Percentiles rank a stretch among this genome's conserved stretches.
Evolutionary conservation across 2,888 invertebrate genomes (phyloP).

Genomic region (Noctua comes): DNA sequence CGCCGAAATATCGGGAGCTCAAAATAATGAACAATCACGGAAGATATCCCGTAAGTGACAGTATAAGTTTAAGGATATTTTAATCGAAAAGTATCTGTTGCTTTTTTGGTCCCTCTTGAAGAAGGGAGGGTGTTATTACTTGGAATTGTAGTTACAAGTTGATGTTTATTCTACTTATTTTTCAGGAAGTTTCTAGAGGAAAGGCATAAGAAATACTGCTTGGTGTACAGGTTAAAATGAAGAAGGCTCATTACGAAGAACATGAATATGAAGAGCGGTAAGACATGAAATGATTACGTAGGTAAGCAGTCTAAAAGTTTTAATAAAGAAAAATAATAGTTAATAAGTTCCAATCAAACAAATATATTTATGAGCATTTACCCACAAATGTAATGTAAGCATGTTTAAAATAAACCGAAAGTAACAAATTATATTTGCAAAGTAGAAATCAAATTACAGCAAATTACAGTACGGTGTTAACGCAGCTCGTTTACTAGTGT

Average conservation of each 20-base stretch:
- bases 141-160: background rate
- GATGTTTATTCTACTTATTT: background rate
- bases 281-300: background rate
- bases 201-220: background rate
- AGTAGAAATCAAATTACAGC: background rate
- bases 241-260: background rate
- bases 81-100: background rate
- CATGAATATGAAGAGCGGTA: background rate
- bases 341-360: background rate
- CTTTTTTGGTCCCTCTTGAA: background rate
- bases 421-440: background rate
- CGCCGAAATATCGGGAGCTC: too few relatives aligned
- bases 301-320: background rate
- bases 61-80: too few relatives aligned
- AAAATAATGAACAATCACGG: too few relatives aligned
- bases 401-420: background rate
- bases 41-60: too few relatives aligned
- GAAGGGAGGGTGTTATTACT: background rate
- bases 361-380: background rate
- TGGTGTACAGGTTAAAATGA: background rate
- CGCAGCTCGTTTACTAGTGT: slow-evolving; percentile 57
- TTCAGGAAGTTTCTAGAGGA: background rate
- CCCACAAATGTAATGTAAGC: background rate
- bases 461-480: slow-evolving; percentile 67
- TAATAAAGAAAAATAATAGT: background rate